Base-by-base conservation (phyloP, 2,888 invertebrate species). In the Galerucella pusilla region DNA sequence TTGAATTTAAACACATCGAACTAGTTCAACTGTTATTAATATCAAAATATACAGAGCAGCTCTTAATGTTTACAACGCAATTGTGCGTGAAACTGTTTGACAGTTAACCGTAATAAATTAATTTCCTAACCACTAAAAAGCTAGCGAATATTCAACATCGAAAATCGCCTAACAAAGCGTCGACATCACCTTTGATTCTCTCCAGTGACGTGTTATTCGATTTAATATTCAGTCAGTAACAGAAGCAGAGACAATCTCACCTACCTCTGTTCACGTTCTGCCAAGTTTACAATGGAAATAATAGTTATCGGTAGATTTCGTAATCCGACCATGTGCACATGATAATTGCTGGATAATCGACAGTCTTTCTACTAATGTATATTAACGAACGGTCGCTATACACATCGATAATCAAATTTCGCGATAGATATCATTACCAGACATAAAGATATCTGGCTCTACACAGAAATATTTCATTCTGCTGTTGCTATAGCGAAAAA, bases 301-400 rank as follows among this genome's bases (percentile, higher is more conserved):
- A 76, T 75, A 76, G 59, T 75, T 74, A 75, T 77, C 76, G 77
- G 64, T 60, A 42, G 68, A 76, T 77, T 77, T 75, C 61, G 77
- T 78, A 76, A 78, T 66, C 73, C 76, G 66, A 68, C 74, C 66
- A 71, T 75, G 74, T 75, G 73, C 65, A 69, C 75, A 65, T 73
- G 75, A 73, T 77, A 68, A 75, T 75, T 75, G 72, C 75, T 52
- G n/a, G n/a, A 74, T 76, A 71, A 76, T 76, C 74, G 76, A 70
- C 74, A 69, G 75, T 76, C 76, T 76, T 76, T 73, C 67, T 49
- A 52, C 35, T 63, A 60, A 71, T 74, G 74, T 74, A 76, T 74
- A 71, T 76, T 74, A 72, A 68, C 76, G 76, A 71, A 64, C 60
- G 71, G 68, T 68, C 66, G 71, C 54, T 63, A 25, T 35, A 52